phyloP scores from a whole-genome alignment of 2,113 vertebrate genomes.

The Macquaria ambigua region DNA sequence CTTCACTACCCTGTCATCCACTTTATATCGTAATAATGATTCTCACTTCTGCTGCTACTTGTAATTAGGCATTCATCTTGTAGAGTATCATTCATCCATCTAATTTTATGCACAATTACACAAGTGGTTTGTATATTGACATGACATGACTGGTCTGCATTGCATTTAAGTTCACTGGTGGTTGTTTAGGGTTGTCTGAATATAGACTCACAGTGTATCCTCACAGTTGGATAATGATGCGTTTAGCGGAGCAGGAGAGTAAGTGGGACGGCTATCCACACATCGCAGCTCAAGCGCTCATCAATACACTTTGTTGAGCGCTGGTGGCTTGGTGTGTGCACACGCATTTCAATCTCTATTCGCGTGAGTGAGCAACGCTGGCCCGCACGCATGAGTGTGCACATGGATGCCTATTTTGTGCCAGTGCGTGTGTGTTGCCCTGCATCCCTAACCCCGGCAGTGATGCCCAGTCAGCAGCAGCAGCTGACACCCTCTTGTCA shows the following conservation, averaged over 20 bases:
- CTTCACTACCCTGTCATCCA: neutral
- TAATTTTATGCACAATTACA: conserved; percentile 40
- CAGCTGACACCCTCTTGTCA: conserved; percentile 51
- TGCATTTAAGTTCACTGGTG: conserved; percentile 15
- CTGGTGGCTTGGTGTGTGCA: conserved; percentile 32
- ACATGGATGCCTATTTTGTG: conserved; percentile 18
- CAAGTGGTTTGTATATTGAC: conserved; percentile 32
- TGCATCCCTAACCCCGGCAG: conserved; percentile 45
- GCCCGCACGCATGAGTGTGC: neutral
- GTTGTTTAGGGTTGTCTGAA: conserved; percentile 36
- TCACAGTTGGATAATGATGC: conserved; percentile 48
- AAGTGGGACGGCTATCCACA: conserved; percentile 1
- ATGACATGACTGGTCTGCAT: conserved; percentile 32
- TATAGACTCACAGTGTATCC: conserved; percentile 32
- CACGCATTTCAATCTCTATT: conserved; percentile 1
- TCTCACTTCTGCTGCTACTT: neutral
- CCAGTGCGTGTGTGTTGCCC: conserved; percentile 30
- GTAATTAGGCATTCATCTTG: conserved; percentile 39
- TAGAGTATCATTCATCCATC: conserved; percentile 21
- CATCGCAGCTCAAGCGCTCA: conserved; percentile 21
- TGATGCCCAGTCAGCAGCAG: conserved; percentile 65
- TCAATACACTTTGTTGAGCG: conserved; percentile 9
- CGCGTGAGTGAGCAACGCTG: conserved; percentile 15
- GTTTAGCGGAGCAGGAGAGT: conserved; percentile 7
- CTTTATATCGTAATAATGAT: conserved; percentile 18